Evolutionary conservation across 2,113 vertebrate genomes (phyloP).

Genomic region (Centropristis striata): DNA sequence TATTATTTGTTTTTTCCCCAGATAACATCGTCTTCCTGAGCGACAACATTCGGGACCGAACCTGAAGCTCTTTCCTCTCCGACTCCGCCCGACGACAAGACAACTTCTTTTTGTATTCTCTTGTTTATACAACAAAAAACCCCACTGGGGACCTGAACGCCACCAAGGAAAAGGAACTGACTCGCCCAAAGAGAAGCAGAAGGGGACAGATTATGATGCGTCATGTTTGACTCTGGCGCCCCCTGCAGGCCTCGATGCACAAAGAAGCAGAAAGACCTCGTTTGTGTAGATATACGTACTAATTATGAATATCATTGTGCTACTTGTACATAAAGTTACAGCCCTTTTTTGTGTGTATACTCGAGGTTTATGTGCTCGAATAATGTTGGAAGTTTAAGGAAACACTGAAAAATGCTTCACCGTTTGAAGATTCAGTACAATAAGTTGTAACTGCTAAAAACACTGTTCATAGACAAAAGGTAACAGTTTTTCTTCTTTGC

Average conservation of each 20-base stretch:
- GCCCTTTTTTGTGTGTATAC: neutral
- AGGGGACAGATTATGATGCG: neutral
- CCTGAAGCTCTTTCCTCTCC: constrained; percentile 70
- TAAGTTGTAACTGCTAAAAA: constrained; percentile 11
- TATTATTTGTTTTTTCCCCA: no score
- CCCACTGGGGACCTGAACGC: constrained; percentile 15
- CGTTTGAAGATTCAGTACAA: neutral
- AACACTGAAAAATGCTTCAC: neutral
- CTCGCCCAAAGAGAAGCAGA: neutral
- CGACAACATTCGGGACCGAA: constrained; percentile 87
- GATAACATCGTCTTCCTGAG: constrained; percentile 97
- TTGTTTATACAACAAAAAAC: neutral
- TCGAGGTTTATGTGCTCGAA: neutral
- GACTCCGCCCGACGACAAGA: neutral
- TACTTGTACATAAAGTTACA: constrained; percentile 1
- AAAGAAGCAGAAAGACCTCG: constrained; percentile 1
- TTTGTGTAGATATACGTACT: neutral
- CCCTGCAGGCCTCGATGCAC: constrained; percentile 5
- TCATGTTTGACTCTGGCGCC: constrained; percentile 7
- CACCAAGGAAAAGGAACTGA: constrained; percentile 21
- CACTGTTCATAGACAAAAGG: neutral
- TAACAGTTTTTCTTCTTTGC: neutral
- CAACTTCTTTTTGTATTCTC: constrained; percentile 43
- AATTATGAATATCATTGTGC: constrained; percentile 2
- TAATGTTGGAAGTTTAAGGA: neutral